Evolutionary conservation across 2,113 vertebrate genomes (phyloP).

Genomic region (Poeciliopsis prolifica): DNA sequence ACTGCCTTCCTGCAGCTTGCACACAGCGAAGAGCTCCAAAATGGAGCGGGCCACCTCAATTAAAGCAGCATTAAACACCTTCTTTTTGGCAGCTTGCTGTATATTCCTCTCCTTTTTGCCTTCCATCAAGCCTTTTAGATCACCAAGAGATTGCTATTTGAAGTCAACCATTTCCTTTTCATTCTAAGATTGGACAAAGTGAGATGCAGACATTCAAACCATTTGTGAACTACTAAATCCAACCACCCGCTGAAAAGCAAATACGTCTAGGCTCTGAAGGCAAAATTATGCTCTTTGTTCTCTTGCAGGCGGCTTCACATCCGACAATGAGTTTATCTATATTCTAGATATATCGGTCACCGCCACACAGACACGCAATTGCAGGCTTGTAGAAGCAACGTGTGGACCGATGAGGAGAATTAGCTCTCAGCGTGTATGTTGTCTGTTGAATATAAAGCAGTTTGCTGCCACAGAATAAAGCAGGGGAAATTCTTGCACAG

Average conservation of each 20-base stretch:
- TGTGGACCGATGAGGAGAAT: constrained; percentile 41
- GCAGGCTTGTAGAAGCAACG: constrained; percentile 13
- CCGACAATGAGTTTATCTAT: constrained; percentile 37
- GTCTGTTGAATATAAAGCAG: constrained; percentile 51
- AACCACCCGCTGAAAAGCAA: constrained; percentile 27
- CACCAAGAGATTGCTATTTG: background rate
- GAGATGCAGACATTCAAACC: constrained; percentile 26
- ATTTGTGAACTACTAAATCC: constrained; percentile 24
- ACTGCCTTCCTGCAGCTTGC: constrained; percentile 54
- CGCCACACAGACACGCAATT: constrained; percentile 21
- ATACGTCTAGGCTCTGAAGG: constrained; percentile 11
- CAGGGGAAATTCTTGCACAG: constrained; percentile 46
- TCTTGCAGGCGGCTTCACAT: constrained; percentile 34
- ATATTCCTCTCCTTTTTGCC: constrained; percentile 13
- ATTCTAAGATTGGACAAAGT: constrained; percentile 29
- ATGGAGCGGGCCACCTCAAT: constrained; percentile 45
- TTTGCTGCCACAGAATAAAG: constrained; percentile 52
- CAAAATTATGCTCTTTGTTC: constrained; percentile 48
- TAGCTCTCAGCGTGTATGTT: constrained; percentile 36
- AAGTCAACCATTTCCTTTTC: constrained; percentile 8
- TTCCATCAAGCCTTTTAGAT: background rate
- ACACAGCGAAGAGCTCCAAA: constrained; percentile 52
- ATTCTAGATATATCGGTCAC: constrained; percentile 43
- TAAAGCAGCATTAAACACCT: constrained; percentile 46
- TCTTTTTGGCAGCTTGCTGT: constrained; percentile 21